Conservation (phyloP, 2,797 vertebrate species). For the Mus spretus region DNA sequence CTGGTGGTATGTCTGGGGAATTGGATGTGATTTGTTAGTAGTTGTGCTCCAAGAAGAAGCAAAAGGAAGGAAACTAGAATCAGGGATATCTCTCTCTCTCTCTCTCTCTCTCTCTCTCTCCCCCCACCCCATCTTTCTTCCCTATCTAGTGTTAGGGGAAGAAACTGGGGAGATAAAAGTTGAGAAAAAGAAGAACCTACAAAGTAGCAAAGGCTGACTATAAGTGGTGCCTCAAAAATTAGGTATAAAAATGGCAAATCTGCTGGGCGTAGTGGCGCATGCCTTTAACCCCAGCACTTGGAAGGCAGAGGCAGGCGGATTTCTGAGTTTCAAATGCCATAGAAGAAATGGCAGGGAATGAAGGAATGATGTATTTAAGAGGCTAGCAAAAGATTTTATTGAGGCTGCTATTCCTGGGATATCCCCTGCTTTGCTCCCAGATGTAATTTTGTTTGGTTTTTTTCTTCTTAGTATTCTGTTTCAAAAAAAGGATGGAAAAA, state of each 20-base stretch:
- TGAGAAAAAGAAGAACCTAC: background rate
- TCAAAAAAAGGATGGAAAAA: background rate
- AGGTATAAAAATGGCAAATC: background rate
- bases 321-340: background rate
- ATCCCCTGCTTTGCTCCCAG: background rate
- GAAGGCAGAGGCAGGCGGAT: too few species aligned
- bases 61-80: background rate
- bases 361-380: background rate
- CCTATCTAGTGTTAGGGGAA: background rate
- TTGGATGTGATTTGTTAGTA: background rate
- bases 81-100: background rate
- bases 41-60: background rate
- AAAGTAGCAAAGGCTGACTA: background rate
- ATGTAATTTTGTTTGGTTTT: background rate
- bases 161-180: background rate
- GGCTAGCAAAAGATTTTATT: background rate
- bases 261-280: too few species aligned
- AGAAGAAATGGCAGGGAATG: background rate
- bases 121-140: background rate
- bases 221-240: background rate
- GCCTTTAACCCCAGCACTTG: too few species aligned
- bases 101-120: too few species aligned
- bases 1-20: too few species aligned
- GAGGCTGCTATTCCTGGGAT: background rate
- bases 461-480: background rate